Percentiles rank a stretch among this genome's conserved stretches.
phyloP scores from a whole-genome alignment of 2,113 vertebrate genomes.

The Centropristis striata region DNA sequence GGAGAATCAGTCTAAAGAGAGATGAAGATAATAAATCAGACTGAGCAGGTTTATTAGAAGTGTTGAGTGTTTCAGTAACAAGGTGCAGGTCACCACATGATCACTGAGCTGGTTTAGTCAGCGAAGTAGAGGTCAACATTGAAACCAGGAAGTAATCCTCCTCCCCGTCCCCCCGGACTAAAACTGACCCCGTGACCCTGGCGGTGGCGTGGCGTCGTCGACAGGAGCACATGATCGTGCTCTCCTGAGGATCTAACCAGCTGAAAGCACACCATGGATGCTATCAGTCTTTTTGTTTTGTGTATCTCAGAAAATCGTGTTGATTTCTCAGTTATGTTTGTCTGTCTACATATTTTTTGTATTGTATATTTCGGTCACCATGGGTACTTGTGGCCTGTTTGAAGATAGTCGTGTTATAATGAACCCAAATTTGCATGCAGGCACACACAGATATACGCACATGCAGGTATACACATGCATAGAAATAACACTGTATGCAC shows the following conservation, averaged over 20 bases:
- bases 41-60: slow-evolving; percentile 5
- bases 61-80: slow-evolving; percentile 25
- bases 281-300: slow-evolving; percentile 44
- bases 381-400: slow-evolving; percentile 58
- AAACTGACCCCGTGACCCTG: slow-evolving; percentile 76
- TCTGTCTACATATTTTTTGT: slow-evolving; percentile 44
- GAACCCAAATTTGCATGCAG: slow-evolving; percentile 60
- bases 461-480: slow-evolving; percentile 49
- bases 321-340: slow-evolving; percentile 50
- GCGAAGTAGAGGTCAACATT: slow-evolving; percentile 1
- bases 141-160: slow-evolving; percentile 30
- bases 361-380: slow-evolving; percentile 54
- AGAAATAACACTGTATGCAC: slow-evolving; percentile 67
- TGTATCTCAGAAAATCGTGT: slow-evolving; percentile 56
- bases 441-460: slow-evolving; percentile 56
- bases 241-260: slow-evolving; percentile 62
- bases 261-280: slow-evolving; percentile 55
- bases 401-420: slow-evolving; percentile 19
- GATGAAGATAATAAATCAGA: too few species aligned
- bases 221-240: slow-evolving; percentile 81
- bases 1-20: too few species aligned
- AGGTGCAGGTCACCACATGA: slow-evolving; percentile 81
- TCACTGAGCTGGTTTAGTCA: slow-evolving; percentile 32
- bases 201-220: slow-evolving; percentile 72
- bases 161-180: slow-evolving; percentile 4